Evolutionary conservation across 2,888 invertebrate species (phyloP).

Genomic region (Lithodes maja): DNA sequence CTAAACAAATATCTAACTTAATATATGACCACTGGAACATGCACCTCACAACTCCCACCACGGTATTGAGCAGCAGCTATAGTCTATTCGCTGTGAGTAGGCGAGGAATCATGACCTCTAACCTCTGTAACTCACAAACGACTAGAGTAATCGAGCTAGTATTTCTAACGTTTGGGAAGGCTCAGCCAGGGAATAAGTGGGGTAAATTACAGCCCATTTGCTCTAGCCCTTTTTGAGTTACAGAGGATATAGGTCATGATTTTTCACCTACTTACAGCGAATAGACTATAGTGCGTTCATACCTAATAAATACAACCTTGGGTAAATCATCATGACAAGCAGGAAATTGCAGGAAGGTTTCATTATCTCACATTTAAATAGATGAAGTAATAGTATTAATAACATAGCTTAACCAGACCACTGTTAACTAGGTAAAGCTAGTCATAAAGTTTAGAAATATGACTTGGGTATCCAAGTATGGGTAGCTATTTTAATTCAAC

Average conservation of each 20-base stretch:
- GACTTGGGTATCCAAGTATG: not conserved
- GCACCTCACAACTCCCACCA: not conserved
- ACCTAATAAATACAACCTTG: constrained; percentile 19
- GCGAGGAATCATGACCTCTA: too few relatives aligned
- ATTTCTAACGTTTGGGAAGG: too few relatives aligned
- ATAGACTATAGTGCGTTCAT: too few relatives aligned
- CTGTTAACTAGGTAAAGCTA: not conserved
- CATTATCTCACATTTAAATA: not conserved
- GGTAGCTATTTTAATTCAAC: not conserved
- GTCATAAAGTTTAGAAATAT: too few relatives aligned
- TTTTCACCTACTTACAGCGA: too few relatives aligned
- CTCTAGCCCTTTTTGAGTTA: too few relatives aligned
- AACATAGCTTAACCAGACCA: not conserved
- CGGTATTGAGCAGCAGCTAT: constrained; percentile 9
- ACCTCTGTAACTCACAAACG: too few relatives aligned
- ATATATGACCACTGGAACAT: not conserved
- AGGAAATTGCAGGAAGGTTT: not conserved
- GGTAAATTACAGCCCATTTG: too few relatives aligned
- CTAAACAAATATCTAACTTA: not conserved
- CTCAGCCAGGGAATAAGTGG: too few relatives aligned
- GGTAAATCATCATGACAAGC: not conserved
- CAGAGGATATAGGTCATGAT: too few relatives aligned
- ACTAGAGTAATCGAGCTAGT: too few relatives aligned
- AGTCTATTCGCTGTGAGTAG: too few relatives aligned
- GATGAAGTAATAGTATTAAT: not conserved